Percentiles rank a stretch among this genome's conserved stretches.
Conservation (phyloP, 2,888 invertebrate genomes). For the Drosophila fulvimacula region DNA sequence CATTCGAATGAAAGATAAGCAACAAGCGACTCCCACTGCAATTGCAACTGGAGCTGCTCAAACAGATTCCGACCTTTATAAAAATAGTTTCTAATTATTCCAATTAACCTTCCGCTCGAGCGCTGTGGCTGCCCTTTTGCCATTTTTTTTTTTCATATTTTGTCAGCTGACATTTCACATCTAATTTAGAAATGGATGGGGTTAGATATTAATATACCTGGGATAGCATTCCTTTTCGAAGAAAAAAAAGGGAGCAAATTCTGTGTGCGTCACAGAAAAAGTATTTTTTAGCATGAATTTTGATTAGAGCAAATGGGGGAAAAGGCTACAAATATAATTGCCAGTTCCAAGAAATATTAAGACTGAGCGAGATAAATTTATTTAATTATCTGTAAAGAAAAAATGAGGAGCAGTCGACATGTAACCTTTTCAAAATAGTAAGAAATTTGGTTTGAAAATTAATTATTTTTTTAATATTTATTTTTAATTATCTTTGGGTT, state of each 20-base stretch:
- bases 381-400: too few relatives aligned
- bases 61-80: background rate
- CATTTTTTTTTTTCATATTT: background rate
- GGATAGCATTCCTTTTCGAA: background rate
- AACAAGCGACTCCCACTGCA: background rate
- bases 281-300: background rate
- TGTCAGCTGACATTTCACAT: background rate
- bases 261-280: background rate
- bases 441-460: too few relatives aligned
- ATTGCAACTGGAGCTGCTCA: background rate
- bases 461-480: too few relatives aligned
- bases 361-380: too few relatives aligned
- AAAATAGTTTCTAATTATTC: conserved; percentile 3
- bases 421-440: too few relatives aligned
- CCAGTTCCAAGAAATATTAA: background rate
- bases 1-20: background rate
- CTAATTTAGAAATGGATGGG: background rate
- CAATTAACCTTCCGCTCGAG: background rate
- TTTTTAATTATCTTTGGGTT: too few relatives aligned
- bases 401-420: too few relatives aligned
- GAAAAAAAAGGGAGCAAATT: background rate
- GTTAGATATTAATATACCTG: background rate
- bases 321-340: background rate
- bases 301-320: background rate
- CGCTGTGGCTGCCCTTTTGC: background rate